These are phyloP conservation scores for Slavum lentiscoides DNA, from an alignment of 2,888 invertebrate species.

Conservation along the genomic window DNA sequence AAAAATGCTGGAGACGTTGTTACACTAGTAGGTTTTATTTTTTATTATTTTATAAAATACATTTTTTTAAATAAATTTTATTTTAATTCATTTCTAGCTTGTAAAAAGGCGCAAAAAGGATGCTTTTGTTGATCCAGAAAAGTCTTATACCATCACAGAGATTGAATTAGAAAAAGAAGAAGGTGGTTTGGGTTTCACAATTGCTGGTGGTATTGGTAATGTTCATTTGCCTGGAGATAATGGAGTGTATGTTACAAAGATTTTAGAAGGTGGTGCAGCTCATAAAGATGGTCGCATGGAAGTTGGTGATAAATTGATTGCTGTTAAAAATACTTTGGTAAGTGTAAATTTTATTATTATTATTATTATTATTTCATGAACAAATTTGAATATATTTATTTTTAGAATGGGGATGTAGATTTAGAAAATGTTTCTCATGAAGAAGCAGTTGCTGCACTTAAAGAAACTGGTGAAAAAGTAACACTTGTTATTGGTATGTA, in stretches of 20 bases:
- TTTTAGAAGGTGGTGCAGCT: conserved; percentile 98
- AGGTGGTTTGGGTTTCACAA: conserved; percentile 94
- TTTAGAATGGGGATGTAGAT: conserved; percentile 78
- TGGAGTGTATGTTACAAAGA: conserved; percentile 99
- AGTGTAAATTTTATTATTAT: conserved; percentile 59
- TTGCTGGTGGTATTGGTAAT: conserved; percentile 97
- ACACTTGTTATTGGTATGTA: conserved; percentile 73
- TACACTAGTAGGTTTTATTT: conserved; percentile 72
- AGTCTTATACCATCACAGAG: conserved; percentile 66
- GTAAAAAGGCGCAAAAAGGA: conserved; percentile 65
- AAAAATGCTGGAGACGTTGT: conserved; percentile 95
- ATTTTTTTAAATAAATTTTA: background rate
- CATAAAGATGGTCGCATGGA: conserved; percentile 90
- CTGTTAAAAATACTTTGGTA: conserved; percentile 73
- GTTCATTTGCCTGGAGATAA: conserved; percentile 99
- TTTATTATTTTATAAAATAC: conserved; percentile 47
- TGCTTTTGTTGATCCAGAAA: conserved; percentile 61
- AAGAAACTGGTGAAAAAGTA: conserved; percentile 91
- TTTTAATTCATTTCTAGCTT: conserved; percentile 62
- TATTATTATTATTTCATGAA: background rate
- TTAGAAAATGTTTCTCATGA: conserved; percentile 97
- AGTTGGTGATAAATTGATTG: conserved; percentile 90
- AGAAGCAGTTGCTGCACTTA: conserved; percentile 93
- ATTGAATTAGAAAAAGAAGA: conserved; percentile 86
- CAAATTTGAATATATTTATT: conserved; percentile 54